Conservation (phyloP, 2,113 vertebrate genomes). For the Lagopus leucura region DNA sequence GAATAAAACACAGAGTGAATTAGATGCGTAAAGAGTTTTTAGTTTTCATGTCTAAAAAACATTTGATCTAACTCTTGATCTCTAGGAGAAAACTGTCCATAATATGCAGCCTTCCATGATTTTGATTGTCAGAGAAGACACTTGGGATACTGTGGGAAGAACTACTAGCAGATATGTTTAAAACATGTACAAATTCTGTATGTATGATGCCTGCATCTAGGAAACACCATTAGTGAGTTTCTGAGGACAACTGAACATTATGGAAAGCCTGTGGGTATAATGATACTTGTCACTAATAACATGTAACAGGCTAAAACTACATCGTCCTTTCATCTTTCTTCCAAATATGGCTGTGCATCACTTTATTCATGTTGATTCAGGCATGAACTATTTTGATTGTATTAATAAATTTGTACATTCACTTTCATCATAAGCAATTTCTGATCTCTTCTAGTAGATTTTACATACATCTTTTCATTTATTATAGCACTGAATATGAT, state of each 20-base stretch:
- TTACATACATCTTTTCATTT: accelerated
- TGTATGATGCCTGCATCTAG: background rate
- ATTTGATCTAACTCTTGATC: background rate
- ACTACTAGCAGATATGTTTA: background rate
- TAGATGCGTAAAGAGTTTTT: background rate
- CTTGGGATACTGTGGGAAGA: background rate
- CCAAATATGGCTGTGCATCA: background rate
- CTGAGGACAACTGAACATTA: background rate
- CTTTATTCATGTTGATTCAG: background rate
- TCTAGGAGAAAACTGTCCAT: background rate
- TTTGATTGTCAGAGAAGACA: background rate
- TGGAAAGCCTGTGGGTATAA: background rate
- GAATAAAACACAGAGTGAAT: background rate
- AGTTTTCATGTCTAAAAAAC: background rate
- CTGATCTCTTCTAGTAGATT: background rate
- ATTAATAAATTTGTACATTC: background rate
- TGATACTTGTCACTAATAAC: background rate
- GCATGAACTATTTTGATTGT: background rate
- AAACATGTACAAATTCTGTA: background rate
- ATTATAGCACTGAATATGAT: background rate
- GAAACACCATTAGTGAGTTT: background rate
- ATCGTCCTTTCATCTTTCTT: background rate
- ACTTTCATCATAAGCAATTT: background rate
- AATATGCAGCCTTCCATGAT: background rate
- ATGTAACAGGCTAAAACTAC: background rate